These are phyloP conservation scores for Ophion ventricosus DNA, from an alignment of 2,888 invertebrate genomes.

Conservation along the genomic window DNA sequence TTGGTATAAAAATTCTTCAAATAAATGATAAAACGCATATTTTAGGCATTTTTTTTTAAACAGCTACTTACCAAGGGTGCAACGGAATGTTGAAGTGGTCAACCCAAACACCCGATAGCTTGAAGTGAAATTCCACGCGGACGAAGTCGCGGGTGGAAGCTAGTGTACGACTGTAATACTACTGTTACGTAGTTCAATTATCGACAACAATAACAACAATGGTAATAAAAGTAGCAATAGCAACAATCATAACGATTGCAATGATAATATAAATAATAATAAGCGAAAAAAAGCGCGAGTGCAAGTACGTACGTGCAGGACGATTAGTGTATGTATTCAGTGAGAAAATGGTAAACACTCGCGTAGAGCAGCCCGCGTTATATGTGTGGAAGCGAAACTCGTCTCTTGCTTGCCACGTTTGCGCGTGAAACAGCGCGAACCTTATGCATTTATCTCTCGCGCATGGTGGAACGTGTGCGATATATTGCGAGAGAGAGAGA, in stretches of 20 bases:
- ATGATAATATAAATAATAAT: conserved; percentile 5
- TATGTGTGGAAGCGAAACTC: conserved; percentile 35
- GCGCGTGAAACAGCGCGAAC: conserved; percentile 65
- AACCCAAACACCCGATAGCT: too few species aligned
- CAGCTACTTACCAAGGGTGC: too few species aligned
- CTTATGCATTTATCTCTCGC: conserved; percentile 74
- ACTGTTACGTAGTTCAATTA: too few species aligned
- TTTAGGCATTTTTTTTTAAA: too few species aligned
- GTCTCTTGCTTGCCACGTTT: conserved; percentile 47
- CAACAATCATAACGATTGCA: neutral
- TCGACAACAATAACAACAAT: too few species aligned
- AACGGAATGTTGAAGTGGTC: too few species aligned
- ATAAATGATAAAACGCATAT: too few species aligned
- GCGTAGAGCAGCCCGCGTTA: conserved; percentile 23
- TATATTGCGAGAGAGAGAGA: conserved; percentile 71
- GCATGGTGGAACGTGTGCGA: conserved; percentile 74
- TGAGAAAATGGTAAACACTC: conserved; percentile 45
- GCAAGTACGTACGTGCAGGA: conserved; percentile 35
- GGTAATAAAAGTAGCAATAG: too few species aligned
- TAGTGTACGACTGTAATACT: too few species aligned
- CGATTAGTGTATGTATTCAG: neutral
- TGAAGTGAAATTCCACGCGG: too few species aligned
- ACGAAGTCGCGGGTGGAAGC: too few species aligned
- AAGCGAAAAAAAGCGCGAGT: conserved; percentile 6
- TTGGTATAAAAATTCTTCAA: too few species aligned